phyloP scores from a whole-genome alignment of 2,113 vertebrate genomes.

The Athene noctua region DNA sequence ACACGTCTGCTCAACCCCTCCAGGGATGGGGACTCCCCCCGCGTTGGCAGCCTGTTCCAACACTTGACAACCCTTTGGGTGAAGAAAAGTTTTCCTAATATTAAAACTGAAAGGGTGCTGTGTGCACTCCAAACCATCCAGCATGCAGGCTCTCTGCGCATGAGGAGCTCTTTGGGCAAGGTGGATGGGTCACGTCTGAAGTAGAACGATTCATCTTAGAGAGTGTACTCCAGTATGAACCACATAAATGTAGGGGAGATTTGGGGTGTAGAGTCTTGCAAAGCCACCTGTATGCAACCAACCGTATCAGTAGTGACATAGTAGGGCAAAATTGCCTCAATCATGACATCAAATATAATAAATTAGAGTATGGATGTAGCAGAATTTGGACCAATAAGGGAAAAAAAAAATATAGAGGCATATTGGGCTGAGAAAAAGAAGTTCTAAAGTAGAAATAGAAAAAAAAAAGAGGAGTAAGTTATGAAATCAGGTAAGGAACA shows the following conservation, averaged over 20 bases:
- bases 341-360: neutral
- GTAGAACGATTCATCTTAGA: neutral
- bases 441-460: neutral
- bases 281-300: neutral
- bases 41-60: neutral
- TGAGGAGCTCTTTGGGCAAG: neutral
- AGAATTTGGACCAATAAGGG: neutral
- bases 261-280: neutral
- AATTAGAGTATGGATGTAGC: neutral
- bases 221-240: neutral
- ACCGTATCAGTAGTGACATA: neutral
- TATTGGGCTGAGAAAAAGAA: neutral
- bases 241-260: neutral
- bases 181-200: neutral
- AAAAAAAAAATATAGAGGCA: neutral
- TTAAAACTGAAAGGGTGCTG: neutral
- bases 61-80: neutral
- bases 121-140: neutral
- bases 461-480: neutral
- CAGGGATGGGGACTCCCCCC: neutral
- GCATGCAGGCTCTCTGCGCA: fast-evolving
- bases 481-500: neutral
- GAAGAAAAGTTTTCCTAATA: neutral
- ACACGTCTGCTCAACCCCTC: fast-evolving
- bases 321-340: neutral